Base-by-base conservation (phyloP, 2,113 vertebrate species). In the Nettapus auritus region DNA sequence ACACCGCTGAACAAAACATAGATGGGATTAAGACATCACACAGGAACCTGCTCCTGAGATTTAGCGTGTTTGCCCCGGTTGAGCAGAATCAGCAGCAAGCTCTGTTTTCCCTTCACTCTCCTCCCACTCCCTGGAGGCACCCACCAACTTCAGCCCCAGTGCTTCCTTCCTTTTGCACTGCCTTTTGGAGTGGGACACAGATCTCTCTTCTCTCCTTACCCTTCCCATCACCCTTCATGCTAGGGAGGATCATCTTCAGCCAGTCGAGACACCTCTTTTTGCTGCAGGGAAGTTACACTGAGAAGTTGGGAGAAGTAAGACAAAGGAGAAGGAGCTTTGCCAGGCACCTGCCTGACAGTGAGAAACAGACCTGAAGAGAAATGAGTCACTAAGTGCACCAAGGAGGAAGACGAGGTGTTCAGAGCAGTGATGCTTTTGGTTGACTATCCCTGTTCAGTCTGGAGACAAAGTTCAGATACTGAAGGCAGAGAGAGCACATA, bases 71-170 rank as follows among this genome's bases (percentile, higher is more conserved):
- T 56, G 16, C 25, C 48, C n/a, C 29, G 52, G 34, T 2, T 16
- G 31, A 73, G 48, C 33, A 79, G 31, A 92, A 60, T 33, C 25
- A 87, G 48, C 17, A 81, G 59, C 11, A 31, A 78, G 50, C 17
- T 1, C 0, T 1, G 0, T 34, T 29, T 77, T 69, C 25, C 56
- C 5, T 40, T 13, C 40, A n/a, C n/a, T 52, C 7, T 13, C 14
- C 17, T 38, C 17, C 23, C 18, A 25, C 50, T 52, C 50, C 23
- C 13, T 2, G 50, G 18, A 16, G 60, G 26, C 23, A 25, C 36
- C 11, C 36, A 69, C 20, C 33, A 9, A 25, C 0, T 0, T 4
- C 59, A 68, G 9, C 12, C 28, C 9, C 56, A 70, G 52, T 10
- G 57, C 28, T 78, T 84, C 52, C 0, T 19, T 13, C 26, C 46